Conservation (phyloP, 2,888 invertebrate genomes). For the Hirtodrosophila confusa region DNA sequence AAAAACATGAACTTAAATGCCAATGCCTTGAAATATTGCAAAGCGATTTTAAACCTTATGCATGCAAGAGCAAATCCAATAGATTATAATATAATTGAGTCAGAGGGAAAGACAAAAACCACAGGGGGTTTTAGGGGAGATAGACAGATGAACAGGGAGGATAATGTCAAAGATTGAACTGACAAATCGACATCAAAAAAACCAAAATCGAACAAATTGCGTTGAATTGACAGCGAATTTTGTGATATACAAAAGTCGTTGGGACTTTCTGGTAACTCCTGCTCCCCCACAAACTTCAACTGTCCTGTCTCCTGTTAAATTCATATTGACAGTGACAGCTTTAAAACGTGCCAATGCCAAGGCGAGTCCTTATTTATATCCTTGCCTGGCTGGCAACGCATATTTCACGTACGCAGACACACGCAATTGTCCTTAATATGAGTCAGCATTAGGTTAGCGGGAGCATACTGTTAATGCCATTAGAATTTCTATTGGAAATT, state of each 20-base stretch:
- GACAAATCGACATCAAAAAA: conserved; percentile 30
- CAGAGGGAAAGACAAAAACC: conserved; percentile 29
- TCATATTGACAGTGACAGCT: conserved; percentile 47
- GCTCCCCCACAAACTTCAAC: no score
- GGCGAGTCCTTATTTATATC: conserved; percentile 15
- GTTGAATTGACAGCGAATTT: conserved; percentile 56
- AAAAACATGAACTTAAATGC: neutral
- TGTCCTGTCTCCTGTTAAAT: conserved; percentile 53
- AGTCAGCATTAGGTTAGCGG: conserved; percentile 29
- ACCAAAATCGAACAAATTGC: conserved; percentile 45
- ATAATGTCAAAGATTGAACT: conserved; percentile 44
- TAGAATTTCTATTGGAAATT: conserved; percentile 22
- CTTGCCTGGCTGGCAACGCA: conserved; percentile 12
- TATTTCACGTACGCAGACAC: conserved; percentile 21
- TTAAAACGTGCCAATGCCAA: conserved; percentile 46
- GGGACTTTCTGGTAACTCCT: no score
- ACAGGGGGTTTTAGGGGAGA: neutral
- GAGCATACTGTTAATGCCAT: conserved; percentile 16
- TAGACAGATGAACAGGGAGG: neutral
- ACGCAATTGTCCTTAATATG: conserved; percentile 18
- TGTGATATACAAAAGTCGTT: no score
- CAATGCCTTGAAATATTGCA: conserved; percentile 38
- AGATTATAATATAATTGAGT: conserved; percentile 73
- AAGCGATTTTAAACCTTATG: conserved; percentile 35
- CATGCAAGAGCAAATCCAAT: conserved; percentile 55